Percentiles rank a stretch among this genome's conserved stretches.
These are phyloP conservation scores for Trichopria drosophilae DNA, from an alignment of 2,888 invertebrate genomes.

Conservation along the genomic window DNA sequence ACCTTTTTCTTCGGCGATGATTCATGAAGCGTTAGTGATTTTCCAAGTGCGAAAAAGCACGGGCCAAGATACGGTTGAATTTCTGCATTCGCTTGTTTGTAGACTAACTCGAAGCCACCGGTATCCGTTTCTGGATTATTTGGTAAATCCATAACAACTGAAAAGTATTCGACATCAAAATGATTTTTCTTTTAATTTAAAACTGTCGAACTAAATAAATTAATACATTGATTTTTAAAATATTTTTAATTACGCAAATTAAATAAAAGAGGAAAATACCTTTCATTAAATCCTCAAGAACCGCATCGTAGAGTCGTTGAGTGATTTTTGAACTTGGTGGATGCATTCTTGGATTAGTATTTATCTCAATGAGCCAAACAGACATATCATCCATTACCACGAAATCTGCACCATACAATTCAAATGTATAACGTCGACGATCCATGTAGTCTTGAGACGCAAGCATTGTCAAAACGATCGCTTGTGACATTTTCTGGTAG, in stretches of 20 bases:
- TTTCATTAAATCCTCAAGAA: slow-evolving; percentile 84
- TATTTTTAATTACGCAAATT: neutral
- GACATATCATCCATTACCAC: slow-evolving; percentile 81
- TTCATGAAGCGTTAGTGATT: slow-evolving; percentile 24
- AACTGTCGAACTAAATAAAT: neutral
- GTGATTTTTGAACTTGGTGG: slow-evolving; percentile 80
- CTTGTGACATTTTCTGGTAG: slow-evolving; percentile 83
- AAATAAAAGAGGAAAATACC: slow-evolving; percentile 59
- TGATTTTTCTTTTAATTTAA: neutral
- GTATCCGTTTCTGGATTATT: slow-evolving; percentile 73
- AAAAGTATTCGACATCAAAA: slow-evolving; percentile 44
- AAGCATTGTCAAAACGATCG: slow-evolving; percentile 78
- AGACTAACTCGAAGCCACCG: slow-evolving; percentile 77
- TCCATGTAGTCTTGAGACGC: slow-evolving; percentile 76
- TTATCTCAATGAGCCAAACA: slow-evolving; percentile 92
- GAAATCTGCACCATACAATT: slow-evolving; percentile 88
- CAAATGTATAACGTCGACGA: slow-evolving; percentile 75
- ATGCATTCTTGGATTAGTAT: slow-evolving; percentile 83
- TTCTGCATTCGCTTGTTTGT: slow-evolving; percentile 70
- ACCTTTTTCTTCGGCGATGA: too few species aligned
- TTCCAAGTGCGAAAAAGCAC: slow-evolving; percentile 69
- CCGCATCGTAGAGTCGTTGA: slow-evolving; percentile 77
- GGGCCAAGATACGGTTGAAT: slow-evolving; percentile 78
- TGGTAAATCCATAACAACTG: slow-evolving; percentile 78
- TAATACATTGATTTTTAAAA: slow-evolving; percentile 3